Conservation (phyloP, 2,888 invertebrate species). For the Parasteatoda lunata region DNA sequence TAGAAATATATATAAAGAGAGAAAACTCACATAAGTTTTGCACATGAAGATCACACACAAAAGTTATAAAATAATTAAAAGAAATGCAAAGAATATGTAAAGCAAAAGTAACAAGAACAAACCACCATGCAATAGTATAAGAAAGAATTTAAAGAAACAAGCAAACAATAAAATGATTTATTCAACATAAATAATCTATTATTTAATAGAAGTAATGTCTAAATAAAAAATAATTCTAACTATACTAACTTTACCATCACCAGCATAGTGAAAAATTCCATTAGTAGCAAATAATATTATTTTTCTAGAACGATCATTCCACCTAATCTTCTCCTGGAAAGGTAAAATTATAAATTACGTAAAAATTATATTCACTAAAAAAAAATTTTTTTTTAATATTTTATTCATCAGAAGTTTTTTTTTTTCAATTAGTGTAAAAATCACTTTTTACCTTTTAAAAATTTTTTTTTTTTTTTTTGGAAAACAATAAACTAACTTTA, state of each 20-base stretch:
- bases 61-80: neutral
- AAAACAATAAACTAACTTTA: too few species aligned
- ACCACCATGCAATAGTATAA: neutral
- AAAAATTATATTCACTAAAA: neutral
- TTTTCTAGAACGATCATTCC: constrained; percentile 93
- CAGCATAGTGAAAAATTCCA: constrained; percentile 98
- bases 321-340: constrained; percentile 86
- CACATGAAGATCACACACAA: constrained; percentile 8
- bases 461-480: too few species aligned
- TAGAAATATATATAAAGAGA: constrained; percentile 44
- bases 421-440: neutral
- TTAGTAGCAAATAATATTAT: constrained; percentile 99
- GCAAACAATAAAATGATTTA: constrained; percentile 1
- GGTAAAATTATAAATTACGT: neutral
- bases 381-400: too few species aligned
- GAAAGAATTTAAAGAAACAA: neutral
- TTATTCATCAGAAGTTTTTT: too few species aligned
- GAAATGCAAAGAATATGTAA: constrained; percentile 20
- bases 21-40: constrained; percentile 14
- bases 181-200: neutral
- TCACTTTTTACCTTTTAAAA: neutral
- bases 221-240: neutral
- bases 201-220: neutral
- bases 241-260: constrained; percentile 87
- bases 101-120: neutral